These are phyloP conservation scores for Helogale parvula DNA, from an alignment of 2,113 vertebrate genomes.

Conservation along the genomic window DNA sequence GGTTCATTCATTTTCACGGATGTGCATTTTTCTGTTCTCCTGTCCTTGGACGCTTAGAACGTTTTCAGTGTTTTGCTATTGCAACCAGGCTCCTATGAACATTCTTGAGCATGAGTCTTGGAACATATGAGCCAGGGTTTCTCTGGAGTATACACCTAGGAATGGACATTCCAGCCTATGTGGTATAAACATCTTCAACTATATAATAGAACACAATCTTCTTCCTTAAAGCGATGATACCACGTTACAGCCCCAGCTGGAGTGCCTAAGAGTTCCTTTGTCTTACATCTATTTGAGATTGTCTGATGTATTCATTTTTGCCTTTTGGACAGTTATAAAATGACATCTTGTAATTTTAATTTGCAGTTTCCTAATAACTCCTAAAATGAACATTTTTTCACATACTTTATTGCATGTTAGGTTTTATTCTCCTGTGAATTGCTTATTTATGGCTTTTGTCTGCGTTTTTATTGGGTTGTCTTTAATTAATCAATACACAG, in stretches of 20 bases:
- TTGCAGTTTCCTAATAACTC: neutral
- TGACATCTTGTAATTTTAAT: neutral
- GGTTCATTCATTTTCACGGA: conserved; percentile 53
- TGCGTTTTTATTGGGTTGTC: conserved; percentile 5
- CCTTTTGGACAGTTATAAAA: neutral
- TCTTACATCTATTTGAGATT: neutral
- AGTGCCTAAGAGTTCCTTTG: neutral
- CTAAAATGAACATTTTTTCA: neutral
- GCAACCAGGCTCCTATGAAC: conserved; percentile 61
- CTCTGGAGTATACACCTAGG: neutral
- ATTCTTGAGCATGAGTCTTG: conserved; percentile 44
- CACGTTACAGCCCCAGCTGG: neutral
- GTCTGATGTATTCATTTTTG: conserved; percentile 8
- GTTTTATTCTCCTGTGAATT: conserved; percentile 22
- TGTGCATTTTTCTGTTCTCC: conserved; percentile 43
- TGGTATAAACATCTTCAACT: conserved; percentile 16
- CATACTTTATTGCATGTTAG: neutral
- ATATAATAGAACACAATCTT: neutral
- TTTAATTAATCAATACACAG: neutral
- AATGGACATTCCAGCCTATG: neutral
- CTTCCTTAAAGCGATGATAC: neutral
- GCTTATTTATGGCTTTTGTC: neutral
- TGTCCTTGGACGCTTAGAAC: conserved; percentile 36
- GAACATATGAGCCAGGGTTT: neutral
- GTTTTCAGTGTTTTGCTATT: conserved; percentile 63